Conservation (phyloP, 2,888 invertebrate genomes). For the Lumbricus terrestris region DNA sequence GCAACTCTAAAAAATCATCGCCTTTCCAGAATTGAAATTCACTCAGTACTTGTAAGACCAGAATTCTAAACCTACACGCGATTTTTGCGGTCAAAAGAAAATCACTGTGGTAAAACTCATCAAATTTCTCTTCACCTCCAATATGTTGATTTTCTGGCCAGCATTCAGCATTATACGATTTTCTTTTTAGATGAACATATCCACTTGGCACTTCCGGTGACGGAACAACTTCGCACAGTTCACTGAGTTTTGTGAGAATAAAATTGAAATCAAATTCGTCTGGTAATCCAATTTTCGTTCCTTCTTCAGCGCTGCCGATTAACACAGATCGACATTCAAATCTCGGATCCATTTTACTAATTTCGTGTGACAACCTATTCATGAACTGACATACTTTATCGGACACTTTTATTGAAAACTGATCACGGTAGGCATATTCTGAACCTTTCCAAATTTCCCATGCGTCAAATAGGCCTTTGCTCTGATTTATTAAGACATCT, state of each 20-base stretch:
- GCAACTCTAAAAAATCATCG: background rate
- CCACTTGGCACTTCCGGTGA: conserved; percentile 8
- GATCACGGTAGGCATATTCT: background rate
- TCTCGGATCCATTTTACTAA: background rate
- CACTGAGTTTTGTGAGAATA: background rate
- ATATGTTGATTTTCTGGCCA: background rate
- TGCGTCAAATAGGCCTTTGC: background rate
- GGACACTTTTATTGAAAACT: background rate
- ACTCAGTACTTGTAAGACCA: background rate
- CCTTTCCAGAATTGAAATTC: background rate
- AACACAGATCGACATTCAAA: background rate
- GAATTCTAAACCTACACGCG: background rate
- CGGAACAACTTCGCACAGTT: background rate
- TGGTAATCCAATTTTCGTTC: background rate
- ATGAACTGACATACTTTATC: background rate
- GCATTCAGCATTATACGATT: background rate
- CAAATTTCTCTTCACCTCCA: background rate
- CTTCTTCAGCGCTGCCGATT: conserved; percentile 12
- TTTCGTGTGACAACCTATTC: background rate
- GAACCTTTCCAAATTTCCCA: background rate
- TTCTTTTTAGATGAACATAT: background rate
- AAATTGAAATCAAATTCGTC: conserved; percentile 23
- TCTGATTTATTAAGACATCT: background rate
- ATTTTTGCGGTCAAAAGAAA: background rate
- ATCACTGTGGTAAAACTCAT: background rate